phyloP scores from a whole-genome alignment of 2,113 vertebrate genomes.

The Origma solitaria region DNA sequence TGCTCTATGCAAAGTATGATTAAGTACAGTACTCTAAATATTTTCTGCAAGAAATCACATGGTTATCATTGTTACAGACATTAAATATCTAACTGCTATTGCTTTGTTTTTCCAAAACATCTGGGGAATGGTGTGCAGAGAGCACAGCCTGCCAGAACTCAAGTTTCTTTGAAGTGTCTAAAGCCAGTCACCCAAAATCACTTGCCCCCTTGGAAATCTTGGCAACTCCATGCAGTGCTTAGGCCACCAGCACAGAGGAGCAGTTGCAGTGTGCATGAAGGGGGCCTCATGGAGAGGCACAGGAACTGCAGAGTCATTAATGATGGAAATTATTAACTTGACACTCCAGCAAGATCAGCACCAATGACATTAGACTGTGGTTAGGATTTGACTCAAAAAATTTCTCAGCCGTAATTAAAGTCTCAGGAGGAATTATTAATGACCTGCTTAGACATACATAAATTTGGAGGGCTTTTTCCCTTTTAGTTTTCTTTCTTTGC shows the following conservation, averaged over 20 bases:
- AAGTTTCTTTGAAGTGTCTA: not conserved
- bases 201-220: not conserved
- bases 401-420: not conserved
- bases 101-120: conserved; percentile 43
- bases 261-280: not conserved
- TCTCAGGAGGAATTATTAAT: not conserved
- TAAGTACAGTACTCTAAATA: conserved; percentile 32
- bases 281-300: not conserved
- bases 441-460: not conserved
- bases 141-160: conserved; percentile 4
- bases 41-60: conserved; percentile 28
- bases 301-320: not conserved
- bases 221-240: not conserved
- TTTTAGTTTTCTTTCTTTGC: not conserved
- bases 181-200: not conserved
- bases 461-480: not conserved
- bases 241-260: not conserved
- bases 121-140: conserved; percentile 14
- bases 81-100: conserved; percentile 23
- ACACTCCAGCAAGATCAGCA: not conserved
- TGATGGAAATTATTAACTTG: not conserved
- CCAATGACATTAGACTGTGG: not conserved
- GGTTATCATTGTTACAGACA: conserved; percentile 33
- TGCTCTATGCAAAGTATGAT: conserved; percentile 21
- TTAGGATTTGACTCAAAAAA: not conserved